These are phyloP conservation scores for Epinephelus lanceolatus DNA, from an alignment of 2,113 vertebrate species.

Conservation along the genomic window DNA sequence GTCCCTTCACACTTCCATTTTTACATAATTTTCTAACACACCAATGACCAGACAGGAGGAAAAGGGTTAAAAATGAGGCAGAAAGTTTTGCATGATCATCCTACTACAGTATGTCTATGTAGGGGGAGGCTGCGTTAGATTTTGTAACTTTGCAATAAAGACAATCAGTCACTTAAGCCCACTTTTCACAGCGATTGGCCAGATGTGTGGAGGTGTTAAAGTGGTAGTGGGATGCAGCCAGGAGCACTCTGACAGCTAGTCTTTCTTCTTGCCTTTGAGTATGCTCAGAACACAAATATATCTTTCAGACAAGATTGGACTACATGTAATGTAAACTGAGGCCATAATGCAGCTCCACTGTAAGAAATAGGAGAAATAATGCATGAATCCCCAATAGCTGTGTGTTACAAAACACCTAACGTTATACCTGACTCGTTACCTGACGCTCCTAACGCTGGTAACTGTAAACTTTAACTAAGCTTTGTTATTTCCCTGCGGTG, in stretches of 20 bases:
- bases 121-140: neutral
- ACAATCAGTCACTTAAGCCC: neutral
- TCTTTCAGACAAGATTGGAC: no score
- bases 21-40: neutral
- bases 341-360: no score
- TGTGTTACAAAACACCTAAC: no score
- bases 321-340: no score
- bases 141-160: neutral
- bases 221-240: neutral
- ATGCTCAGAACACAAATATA: neutral
- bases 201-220: neutral
- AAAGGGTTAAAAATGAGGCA: neutral
- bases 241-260: neutral
- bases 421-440: no score
- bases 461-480: no score
- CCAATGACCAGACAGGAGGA: neutral
- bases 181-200: neutral
- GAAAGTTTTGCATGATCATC: neutral
- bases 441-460: no score
- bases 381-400: no score
- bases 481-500: no score
- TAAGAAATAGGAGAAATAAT: no score
- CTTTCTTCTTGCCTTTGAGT: neutral
- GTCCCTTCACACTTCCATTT: neutral
- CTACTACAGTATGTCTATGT: neutral